Conservation (phyloP, 2,113 vertebrate species). For the Entelurus aequoreus region DNA sequence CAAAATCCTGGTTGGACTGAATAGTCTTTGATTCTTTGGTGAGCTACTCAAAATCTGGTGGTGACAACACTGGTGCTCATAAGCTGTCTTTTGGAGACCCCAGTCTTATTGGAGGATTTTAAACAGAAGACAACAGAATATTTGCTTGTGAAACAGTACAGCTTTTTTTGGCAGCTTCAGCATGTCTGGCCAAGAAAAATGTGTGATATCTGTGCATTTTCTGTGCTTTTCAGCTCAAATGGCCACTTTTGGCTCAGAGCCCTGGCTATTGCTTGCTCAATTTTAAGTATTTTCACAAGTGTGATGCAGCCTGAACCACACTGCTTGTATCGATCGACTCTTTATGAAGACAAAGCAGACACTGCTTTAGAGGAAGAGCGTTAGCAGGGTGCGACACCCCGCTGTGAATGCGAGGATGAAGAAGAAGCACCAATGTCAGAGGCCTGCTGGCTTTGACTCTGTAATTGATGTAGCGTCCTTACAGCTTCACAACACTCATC, state of each 20-base stretch:
- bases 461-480: slow-evolving; percentile 72
- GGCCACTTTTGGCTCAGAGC: slow-evolving; percentile 8
- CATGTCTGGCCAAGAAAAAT: slow-evolving; percentile 27
- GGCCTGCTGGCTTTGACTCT: slow-evolving; percentile 68
- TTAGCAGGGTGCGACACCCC: slow-evolving; percentile 56
- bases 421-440: slow-evolving; percentile 60
- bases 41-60: too few relatives aligned
- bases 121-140: slow-evolving; percentile 28
- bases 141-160: slow-evolving; percentile 4
- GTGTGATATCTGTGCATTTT: slow-evolving; percentile 23
- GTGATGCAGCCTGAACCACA: slow-evolving; percentile 22
- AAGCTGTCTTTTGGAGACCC: background rate
- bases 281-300: slow-evolving; percentile 32
- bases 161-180: slow-evolving; percentile 28
- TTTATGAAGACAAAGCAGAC: slow-evolving; percentile 68
- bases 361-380: slow-evolving; percentile 42
- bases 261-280: slow-evolving; percentile 21
- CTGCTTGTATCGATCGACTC: slow-evolving; percentile 62
- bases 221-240: slow-evolving; percentile 13
- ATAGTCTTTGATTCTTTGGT: too few relatives aligned
- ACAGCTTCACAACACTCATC: slow-evolving; percentile 43
- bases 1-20: too few relatives aligned
- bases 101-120: slow-evolving; percentile 15
- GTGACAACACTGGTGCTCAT: too few relatives aligned
- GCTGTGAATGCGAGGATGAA: slow-evolving; percentile 69